A percentile compares a stretch with the other conserved stretches of the same genome.
Conservation (phyloP, 2,888 invertebrate species). For the Galeruca laticollis region DNA sequence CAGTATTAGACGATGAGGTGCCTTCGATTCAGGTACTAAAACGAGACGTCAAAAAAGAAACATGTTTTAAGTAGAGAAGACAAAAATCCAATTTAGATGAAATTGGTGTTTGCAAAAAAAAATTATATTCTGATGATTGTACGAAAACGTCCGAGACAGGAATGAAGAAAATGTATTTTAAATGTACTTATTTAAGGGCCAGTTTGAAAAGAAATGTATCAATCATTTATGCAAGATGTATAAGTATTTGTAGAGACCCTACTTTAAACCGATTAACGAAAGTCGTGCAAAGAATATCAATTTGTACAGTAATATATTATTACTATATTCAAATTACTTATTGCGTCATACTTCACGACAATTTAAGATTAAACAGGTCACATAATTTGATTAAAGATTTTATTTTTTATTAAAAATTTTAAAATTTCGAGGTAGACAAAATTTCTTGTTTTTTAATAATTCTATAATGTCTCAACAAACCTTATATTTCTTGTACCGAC, state of each 20-base stretch:
- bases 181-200: background rate
- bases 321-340: too few relatives aligned
- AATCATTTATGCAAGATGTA: background rate
- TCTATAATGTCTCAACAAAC: too few relatives aligned
- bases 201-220: background rate
- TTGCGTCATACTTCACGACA: background rate
- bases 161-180: background rate
- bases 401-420: too few relatives aligned
- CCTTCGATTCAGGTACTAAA: background rate
- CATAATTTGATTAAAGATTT: background rate
- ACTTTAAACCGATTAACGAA: too few relatives aligned
- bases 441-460: too few relatives aligned
- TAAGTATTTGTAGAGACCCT: background rate
- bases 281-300: too few relatives aligned
- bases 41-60: background rate
- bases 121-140: background rate
- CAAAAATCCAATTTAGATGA: background rate
- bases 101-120: background rate
- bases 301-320: too few relatives aligned
- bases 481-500: background rate
- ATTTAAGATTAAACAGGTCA: background rate
- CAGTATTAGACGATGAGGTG: conserved; percentile 24
- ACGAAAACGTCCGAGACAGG: background rate
- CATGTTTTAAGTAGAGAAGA: background rate
- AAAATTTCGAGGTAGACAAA: too few relatives aligned